These are phyloP conservation scores for Trachemys scripta DNA, from an alignment of 2,113 vertebrate genomes.

Conservation along the genomic window DNA sequence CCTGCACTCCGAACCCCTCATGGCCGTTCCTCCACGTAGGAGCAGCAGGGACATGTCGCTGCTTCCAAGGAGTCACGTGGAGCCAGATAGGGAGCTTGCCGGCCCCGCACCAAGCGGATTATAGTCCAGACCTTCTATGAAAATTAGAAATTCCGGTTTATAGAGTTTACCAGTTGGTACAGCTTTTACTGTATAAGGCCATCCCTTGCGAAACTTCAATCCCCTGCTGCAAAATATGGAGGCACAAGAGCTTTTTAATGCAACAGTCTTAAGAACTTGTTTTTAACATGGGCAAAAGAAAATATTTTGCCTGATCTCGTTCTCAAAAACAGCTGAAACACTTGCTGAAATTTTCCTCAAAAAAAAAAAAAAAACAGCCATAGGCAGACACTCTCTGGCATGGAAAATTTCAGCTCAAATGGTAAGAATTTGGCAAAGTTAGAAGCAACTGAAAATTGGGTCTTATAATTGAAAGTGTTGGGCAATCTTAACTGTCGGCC, in stretches of 20 bases:
- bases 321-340: neutral
- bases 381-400: neutral
- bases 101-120: no score
- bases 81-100: no score
- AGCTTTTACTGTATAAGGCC: neutral
- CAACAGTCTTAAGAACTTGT: neutral
- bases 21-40: no score
- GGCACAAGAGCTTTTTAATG: neutral
- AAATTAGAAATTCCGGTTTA: no score
- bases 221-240: accelerated
- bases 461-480: neutral
- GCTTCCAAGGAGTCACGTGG: no score
- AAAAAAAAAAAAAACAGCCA: neutral
- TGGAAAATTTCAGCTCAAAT: neutral
- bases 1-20: no score
- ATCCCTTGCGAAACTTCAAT: neutral
- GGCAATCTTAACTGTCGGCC: neutral
- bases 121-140: no score
- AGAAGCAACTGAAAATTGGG: neutral
- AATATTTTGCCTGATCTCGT: neutral
- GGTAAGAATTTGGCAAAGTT: neutral
- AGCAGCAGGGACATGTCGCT: no score
- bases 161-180: no score
- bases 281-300: neutral
- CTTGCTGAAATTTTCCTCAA: neutral